These are phyloP conservation scores for Papilio polytes DNA, from an alignment of 1,140 invertebrate genomes.

Conservation along the genomic window DNA sequence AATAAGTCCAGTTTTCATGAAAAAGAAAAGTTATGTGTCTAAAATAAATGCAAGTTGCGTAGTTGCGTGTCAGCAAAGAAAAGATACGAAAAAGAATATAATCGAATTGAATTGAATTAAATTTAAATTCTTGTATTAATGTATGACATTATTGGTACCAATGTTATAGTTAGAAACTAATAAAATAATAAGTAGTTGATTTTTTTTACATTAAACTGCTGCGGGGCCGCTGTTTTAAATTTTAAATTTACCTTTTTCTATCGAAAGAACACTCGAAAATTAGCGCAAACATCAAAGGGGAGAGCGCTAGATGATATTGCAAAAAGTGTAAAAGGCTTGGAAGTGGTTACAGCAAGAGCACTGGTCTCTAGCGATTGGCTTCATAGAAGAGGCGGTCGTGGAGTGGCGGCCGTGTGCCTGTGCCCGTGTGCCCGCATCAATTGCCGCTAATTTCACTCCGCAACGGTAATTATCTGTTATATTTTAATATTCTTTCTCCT, in stretches of 20 bases:
- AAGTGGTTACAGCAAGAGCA: constrained; percentile 10
- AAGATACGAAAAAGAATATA: not conserved
- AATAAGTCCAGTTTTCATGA: not conserved
- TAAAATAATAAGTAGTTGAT: too few relatives aligned
- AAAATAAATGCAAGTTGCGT: not conserved
- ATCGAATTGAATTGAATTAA: too few relatives aligned
- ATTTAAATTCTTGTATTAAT: too few relatives aligned
- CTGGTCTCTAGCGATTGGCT: not conserved
- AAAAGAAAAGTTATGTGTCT: not conserved
- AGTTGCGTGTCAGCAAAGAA: not conserved
- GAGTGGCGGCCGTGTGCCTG: not conserved
- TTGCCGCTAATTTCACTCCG: constrained; percentile 12
- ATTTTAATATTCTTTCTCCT: not conserved
- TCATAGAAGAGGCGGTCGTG: not conserved
- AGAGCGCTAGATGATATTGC: constrained; percentile 13
- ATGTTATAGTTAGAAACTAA: too few relatives aligned
- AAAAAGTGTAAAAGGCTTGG: not conserved
- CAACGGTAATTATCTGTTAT: constrained; percentile 3
- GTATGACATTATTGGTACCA: too few relatives aligned
- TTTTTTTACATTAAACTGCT: not conserved
- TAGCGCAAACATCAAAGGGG: constrained; percentile 1
- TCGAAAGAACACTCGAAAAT: constrained; percentile 11
- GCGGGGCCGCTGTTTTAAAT: not conserved
- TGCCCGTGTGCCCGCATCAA: not conserved
- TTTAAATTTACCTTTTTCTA: not conserved